phyloP scores from a whole-genome alignment of 2,888 invertebrate genomes.

The Aphodius granarius region DNA sequence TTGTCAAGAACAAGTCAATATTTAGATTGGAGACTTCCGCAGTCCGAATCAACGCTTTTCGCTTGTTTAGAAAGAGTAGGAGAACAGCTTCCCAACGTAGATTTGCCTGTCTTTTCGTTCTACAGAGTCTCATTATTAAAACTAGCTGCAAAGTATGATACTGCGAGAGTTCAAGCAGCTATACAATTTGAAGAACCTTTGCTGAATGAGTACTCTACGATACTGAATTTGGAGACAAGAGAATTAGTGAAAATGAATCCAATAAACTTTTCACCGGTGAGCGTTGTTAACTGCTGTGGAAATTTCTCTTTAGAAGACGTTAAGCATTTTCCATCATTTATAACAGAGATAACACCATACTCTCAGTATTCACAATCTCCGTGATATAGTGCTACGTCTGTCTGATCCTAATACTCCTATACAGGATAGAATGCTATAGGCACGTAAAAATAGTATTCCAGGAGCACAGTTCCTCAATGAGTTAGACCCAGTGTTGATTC shows the following conservation, averaged over 20 bases:
- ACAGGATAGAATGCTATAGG: background rate
- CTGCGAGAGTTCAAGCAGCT: background rate
- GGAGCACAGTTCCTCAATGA: constrained; percentile 2
- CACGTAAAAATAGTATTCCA: background rate
- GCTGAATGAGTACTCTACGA: background rate
- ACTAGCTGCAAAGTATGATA: constrained; percentile 10
- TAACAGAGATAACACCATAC: background rate
- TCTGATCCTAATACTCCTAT: constrained; percentile 7
- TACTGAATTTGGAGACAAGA: background rate
- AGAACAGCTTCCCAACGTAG: background rate
- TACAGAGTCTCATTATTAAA: background rate
- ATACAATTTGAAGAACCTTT: background rate
- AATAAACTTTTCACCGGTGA: background rate
- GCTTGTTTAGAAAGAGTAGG: background rate
- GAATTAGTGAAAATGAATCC: background rate
- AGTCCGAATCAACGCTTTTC: constrained; percentile 7
- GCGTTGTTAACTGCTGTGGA: constrained; percentile 2
- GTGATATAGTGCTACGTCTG: background rate
- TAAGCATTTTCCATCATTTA: background rate
- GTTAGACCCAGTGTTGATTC: background rate
- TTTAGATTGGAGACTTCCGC: too few relatives aligned
- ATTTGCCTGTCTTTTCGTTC: background rate
- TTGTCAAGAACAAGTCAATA: too few relatives aligned
- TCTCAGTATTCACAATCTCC: background rate
- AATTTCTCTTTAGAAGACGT: background rate